Base-by-base conservation (phyloP, 1,140 invertebrate genomes). In the Ganaspis sp. region DNA sequence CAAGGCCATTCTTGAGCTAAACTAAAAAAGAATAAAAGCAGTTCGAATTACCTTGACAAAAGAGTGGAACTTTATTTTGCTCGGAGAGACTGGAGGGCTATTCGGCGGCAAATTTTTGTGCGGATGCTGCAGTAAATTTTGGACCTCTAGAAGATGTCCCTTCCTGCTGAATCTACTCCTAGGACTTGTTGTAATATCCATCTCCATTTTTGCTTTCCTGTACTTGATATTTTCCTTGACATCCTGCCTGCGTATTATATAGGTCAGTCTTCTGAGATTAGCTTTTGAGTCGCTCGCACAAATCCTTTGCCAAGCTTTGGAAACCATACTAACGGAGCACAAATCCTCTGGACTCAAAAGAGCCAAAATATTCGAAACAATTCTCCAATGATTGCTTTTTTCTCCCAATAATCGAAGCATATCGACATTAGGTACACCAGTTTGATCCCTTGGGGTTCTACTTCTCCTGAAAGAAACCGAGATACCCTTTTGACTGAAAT, bases 51-150 rank as follows among this genome's bases (percentile, higher is more conserved):
- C 91, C 90, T 92, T 91, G 40, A 91, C 84, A 26, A 89, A 92
- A 0, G 88, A 90, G n/a, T 91, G 87, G 70, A 91, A 92, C 12
- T 90, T 90, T 21, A 90, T 82, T 87, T 92, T 92, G 64, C 91
- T 91, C 0, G 91, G 91, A 3, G 90, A 91, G 9, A 91, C 88
- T 2, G 91, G 91, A 12, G 90, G 90, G 78, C 90, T 91, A 11
- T 53, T 84, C 0, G 89, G 87, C 15, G 81, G 77, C 9, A 74
- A 69, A 26, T 40, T 45, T n/a, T 79, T 84, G 9, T 78, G 74
- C 1, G 83, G 85, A 12, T 79, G 76, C 15, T 81, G 72, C 0
- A 88, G 54, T 6, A 90, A 76, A 76, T 91, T 91, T 34, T 88
- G 88, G 23, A 91, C 88, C 15, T 87, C 84, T 11, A 88, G 37